These are phyloP conservation scores for Mustela lutreola DNA, from an alignment of 2,113 vertebrate genomes.

Conservation along the genomic window DNA sequence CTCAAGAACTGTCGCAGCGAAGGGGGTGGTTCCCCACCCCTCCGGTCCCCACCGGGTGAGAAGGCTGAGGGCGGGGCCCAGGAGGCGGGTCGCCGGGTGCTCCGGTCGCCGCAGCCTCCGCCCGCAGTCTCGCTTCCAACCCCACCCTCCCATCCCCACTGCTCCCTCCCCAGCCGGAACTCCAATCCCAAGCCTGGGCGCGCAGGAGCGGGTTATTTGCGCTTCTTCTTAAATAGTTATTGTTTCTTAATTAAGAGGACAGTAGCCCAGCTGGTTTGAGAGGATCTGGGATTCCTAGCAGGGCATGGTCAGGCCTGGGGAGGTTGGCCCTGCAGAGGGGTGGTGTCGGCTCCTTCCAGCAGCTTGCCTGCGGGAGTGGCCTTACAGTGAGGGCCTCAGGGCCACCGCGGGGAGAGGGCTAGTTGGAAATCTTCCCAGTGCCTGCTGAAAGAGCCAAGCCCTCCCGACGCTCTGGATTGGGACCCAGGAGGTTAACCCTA, in stretches of 20 bases:
- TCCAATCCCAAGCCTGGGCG: background rate
- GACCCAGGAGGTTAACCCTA: background rate
- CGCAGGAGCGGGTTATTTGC: background rate
- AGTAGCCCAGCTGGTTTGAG: rapidly evolving
- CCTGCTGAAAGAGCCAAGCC: background rate
- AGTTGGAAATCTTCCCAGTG: background rate
- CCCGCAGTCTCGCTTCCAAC: background rate
- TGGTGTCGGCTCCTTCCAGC: background rate
- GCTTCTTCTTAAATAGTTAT: conserved; percentile 22
- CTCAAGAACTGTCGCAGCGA: background rate
- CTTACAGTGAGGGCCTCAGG: background rate
- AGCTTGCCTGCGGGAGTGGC: background rate
- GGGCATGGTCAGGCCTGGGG: background rate
- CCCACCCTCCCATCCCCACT: no score
- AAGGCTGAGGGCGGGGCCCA: conserved; percentile 16
- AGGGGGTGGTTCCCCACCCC: background rate
- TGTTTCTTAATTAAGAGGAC: conserved; percentile 64
- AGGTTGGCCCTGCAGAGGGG: background rate
- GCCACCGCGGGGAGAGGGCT: background rate
- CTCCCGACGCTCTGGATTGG: background rate
- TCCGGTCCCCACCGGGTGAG: background rate
- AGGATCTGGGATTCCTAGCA: background rate
- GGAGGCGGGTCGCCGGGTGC: background rate
- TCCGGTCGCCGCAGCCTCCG: background rate
- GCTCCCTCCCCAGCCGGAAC: background rate